Evolutionary conservation across 1,140 invertebrate genomes (phyloP).

Genomic region (Camponotus vicinus): DNA sequence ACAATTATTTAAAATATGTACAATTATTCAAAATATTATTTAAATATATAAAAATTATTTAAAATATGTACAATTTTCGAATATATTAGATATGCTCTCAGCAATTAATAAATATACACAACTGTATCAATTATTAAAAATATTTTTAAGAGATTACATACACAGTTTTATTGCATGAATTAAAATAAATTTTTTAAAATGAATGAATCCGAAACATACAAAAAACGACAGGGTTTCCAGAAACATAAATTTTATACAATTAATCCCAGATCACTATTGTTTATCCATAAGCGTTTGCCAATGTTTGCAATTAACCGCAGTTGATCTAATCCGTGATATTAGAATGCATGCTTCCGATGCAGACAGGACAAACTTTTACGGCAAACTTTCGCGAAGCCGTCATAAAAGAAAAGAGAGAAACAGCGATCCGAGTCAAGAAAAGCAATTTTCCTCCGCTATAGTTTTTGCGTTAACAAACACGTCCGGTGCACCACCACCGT

Average conservation of each 20-base stretch:
- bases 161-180: background rate
- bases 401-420: constrained; percentile 23
- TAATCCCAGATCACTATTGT: constrained; percentile 9
- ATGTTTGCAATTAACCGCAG: constrained; percentile 32
- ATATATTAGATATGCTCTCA: background rate
- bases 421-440: background rate
- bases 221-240: background rate
- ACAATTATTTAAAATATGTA: background rate
- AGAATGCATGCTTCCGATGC: constrained; percentile 14
- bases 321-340: constrained; percentile 11
- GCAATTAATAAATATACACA: too few species aligned
- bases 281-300: constrained; percentile 9
- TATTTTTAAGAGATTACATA: background rate
- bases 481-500: too few species aligned
- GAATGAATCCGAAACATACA: background rate
- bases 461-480: constrained; percentile 53
- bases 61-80: background rate
- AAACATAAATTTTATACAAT: constrained; percentile 39
- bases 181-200: background rate
- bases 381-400: constrained; percentile 23
- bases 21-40: background rate
- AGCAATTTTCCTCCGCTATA: constrained; percentile 45
- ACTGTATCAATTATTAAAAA: background rate
- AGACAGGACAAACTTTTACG: constrained; percentile 17
- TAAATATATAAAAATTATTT: too few species aligned